Base-by-base conservation (phyloP, 2,888 invertebrate species). In the Lithosia quadra region DNA sequence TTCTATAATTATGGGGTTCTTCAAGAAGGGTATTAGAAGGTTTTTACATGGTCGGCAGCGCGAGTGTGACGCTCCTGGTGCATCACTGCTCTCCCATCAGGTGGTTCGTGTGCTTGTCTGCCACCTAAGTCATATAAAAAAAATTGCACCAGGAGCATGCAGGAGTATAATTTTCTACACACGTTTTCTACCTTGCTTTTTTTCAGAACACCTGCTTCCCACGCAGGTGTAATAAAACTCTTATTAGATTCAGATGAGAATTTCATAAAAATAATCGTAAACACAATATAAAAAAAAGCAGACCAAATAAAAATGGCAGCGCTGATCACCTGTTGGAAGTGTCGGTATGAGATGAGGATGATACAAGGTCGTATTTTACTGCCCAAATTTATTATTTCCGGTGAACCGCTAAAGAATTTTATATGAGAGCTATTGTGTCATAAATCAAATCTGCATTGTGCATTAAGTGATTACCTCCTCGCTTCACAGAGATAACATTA, bases 321-420 rank as follows among this genome's bases (percentile, higher is more conserved):
- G 63, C 63, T 72, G 67, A 68, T 63, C 34, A 56, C 67, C 69
- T 72, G 72, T 63, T 71, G 58, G 9, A 49, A 49, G 49, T 43
- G n/a, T 49, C n/a, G 0, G 49, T 69, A 65, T 66, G 66, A 67
- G 60, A 58, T 63, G 62, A 62, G 65, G 60, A 58, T 63, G 62
- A 62, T 58, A 69, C 84, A 86, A 86, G 86, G 86, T 78, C 84
- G 70, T 67, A 55, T 79, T 85, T 82, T 84, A 85, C 72, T 74
- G 72, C 67, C 77, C 69, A 74, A 82, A 78, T 84, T 86, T 86
- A 84, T 82, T 83, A 78, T 84, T 83, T 86, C 85, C 87, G 80
- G 78, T 71, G 73, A 76, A 74, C 75, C 34, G 68, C 69, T 71
- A 77, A 80, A 83, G 68, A 76, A 81, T 78, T 77, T 76, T 75